Evolutionary conservation across 1,140 invertebrate genomes (phyloP).

Genomic region (Tetramorium parvispinum): DNA sequence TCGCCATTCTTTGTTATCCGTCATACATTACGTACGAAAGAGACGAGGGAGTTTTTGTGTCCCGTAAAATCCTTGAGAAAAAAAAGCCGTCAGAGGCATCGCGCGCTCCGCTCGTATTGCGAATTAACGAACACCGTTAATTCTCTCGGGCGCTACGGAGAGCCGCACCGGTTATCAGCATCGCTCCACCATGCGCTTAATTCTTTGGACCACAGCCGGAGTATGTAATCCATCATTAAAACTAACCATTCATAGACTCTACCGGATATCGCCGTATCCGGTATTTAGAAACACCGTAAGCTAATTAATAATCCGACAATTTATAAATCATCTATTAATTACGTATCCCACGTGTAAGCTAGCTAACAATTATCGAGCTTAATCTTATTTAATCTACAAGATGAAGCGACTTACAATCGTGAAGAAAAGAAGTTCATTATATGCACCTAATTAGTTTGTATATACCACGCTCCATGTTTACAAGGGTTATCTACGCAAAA

Average conservation of each 20-base stretch:
- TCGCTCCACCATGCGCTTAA: conserved; percentile 11
- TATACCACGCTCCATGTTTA: not conserved
- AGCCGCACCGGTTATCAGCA: conserved; percentile 29
- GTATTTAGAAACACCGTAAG: conserved; percentile 43
- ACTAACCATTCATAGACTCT: conserved; percentile 18
- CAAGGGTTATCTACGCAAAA: not conserved
- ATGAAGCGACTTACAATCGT: not conserved
- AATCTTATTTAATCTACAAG: not conserved
- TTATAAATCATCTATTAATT: conserved; percentile 28
- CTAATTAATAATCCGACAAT: conserved; percentile 14
- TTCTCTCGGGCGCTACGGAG: conserved; percentile 36
- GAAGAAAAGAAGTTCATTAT: not conserved
- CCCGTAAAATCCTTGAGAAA: conserved; percentile 18
- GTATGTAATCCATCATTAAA: conserved; percentile 37
- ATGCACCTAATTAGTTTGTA: not conserved
- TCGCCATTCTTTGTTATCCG: conserved; percentile 27
- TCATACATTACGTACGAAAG: conserved; percentile 29
- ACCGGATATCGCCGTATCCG: conserved; percentile 56
- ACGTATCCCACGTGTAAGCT: not conserved
- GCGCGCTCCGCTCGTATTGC: conserved; percentile 9
- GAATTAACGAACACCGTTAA: conserved; percentile 60
- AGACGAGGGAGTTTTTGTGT: conserved; percentile 35
- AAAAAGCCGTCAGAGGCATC: not conserved
- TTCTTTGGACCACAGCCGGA: conserved; percentile 24
- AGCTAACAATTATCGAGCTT: not conserved